phyloP scores from a whole-genome alignment of 2,888 invertebrate genomes.

The Pardosa pseudoannulata region DNA sequence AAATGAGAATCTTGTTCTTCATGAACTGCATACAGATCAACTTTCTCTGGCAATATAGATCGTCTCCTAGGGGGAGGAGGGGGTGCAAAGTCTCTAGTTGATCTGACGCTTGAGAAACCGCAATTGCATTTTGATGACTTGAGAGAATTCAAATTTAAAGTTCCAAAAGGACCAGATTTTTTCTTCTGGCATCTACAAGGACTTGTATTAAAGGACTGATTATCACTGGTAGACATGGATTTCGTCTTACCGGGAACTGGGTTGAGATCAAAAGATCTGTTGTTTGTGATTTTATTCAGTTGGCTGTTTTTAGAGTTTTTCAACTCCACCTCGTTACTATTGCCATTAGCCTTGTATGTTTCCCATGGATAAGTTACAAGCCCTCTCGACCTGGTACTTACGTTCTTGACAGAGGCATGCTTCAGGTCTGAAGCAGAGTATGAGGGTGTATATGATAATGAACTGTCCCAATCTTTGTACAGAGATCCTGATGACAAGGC shows the following conservation, averaged over 20 bases:
- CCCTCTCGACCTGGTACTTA: constrained; percentile 30
- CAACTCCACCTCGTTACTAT: constrained; percentile 31
- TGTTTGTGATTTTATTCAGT: constrained; percentile 24
- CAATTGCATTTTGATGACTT: constrained; percentile 62
- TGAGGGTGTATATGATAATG: constrained; percentile 43
- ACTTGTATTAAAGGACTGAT: neutral
- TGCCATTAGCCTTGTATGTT: constrained; percentile 41
- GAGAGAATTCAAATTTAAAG: constrained; percentile 49
- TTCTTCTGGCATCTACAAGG: constrained; percentile 59
- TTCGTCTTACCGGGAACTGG: constrained; percentile 9
- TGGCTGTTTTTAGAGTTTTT: constrained; percentile 51
- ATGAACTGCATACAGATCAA: constrained; percentile 63
- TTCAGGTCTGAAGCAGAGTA: constrained; percentile 57
- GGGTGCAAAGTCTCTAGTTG: constrained; percentile 35
- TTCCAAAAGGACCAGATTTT: constrained; percentile 54
- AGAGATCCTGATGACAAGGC: constrained; percentile 43
- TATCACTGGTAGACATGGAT: constrained; percentile 23
- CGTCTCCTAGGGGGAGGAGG: constrained; percentile 48
- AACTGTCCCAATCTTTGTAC: constrained; percentile 49
- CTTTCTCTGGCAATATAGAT: constrained; percentile 64
- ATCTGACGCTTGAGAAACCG: constrained; percentile 63
- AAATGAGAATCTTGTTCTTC: constrained; percentile 48
- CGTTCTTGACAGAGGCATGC: constrained; percentile 54
- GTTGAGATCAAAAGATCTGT: neutral
- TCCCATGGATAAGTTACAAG: constrained; percentile 59